These are phyloP conservation scores for Drosophila mayaguana DNA, from an alignment of 2,888 invertebrate species.

Conservation along the genomic window DNA sequence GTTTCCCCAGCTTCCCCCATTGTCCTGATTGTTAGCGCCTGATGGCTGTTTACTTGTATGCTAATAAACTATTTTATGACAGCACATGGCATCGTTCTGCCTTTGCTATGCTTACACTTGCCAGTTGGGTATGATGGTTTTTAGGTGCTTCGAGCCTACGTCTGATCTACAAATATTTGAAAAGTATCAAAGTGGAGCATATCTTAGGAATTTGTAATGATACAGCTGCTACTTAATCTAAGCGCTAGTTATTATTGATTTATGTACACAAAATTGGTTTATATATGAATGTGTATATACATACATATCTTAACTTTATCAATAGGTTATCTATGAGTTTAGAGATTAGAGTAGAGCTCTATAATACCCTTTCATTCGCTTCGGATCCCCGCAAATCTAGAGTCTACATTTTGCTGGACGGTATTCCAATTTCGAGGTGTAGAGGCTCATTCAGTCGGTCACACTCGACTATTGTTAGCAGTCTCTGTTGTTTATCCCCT, in stretches of 20 bases:
- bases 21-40: not conserved
- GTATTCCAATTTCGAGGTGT: not conserved
- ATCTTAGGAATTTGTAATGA: too few species aligned
- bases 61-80: conserved; percentile 75
- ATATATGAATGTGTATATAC: too few species aligned
- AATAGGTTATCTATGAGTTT: too few species aligned
- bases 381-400: not conserved
- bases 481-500: not conserved
- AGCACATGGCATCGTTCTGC: conserved; percentile 47
- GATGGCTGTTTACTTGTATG: conserved; percentile 36
- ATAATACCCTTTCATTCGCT: not conserved
- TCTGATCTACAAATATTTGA: too few species aligned
- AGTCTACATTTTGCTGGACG: not conserved
- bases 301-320: too few species aligned
- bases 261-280: too few species aligned
- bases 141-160: too few species aligned
- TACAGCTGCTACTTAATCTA: too few species aligned
- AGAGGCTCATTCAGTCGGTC: not conserved
- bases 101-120: not conserved
- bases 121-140: not conserved
- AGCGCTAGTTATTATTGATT: too few species aligned
- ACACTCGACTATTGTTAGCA: not conserved
- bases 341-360: too few species aligned
- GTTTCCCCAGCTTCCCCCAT: not conserved
- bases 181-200: too few species aligned